Base-by-base conservation (phyloP, 2,888 invertebrate genomes). In the Ceriagrion tenellum region DNA sequence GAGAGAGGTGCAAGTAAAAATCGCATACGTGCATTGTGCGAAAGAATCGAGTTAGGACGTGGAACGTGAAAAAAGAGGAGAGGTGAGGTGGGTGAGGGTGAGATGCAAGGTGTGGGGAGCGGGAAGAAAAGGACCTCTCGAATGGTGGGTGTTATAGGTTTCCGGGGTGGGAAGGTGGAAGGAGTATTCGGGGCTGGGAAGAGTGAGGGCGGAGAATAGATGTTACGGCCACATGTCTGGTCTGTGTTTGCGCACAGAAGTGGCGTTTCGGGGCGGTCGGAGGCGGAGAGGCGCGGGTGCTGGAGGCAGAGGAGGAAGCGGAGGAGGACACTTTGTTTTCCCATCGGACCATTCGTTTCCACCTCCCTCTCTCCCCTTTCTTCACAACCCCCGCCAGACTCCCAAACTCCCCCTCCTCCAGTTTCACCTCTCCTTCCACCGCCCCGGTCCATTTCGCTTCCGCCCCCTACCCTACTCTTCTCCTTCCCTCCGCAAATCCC, bases 41-140 rank as follows among this genome's bases (percentile, higher is more conserved):
- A 55, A 89, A 89, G 89, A 89, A 89, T 89, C 89, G 89, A 89
- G 55, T 89, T 89, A 89, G 89, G 89, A 55, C 30, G 81, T 20
- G 89, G 55, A n/a, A 55, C 18, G 89, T 47, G 59, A 59, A 59
- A 59, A 59, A 16, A 56, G 56, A 56, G 55, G 1, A 55, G 35
- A 89, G 55, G 26, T 4, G 23, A 40, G 30, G 47, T n/a, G 10
- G 26, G 89, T 12, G 55, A 88, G 47, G 26, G 89, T 20, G 88
- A 40, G 55, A 55, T 26, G 26, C 18, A 35, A 0, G 81, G 35
- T 16, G 81, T 35, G 81, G 35, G 81, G 1, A 16, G 18, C 13
- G 30, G 30, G 81, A 81, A 81, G 30, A 81, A 81, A 81, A 47
- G 47, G 81, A 35, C 26, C 81, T 12, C 81, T 35, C 81, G 35